Percentiles rank a stretch among this genome's conserved stretches.
Evolutionary conservation across 2,797 vertebrate genomes (phyloP).

Genomic region (Chiropotes sagulatus): DNA sequence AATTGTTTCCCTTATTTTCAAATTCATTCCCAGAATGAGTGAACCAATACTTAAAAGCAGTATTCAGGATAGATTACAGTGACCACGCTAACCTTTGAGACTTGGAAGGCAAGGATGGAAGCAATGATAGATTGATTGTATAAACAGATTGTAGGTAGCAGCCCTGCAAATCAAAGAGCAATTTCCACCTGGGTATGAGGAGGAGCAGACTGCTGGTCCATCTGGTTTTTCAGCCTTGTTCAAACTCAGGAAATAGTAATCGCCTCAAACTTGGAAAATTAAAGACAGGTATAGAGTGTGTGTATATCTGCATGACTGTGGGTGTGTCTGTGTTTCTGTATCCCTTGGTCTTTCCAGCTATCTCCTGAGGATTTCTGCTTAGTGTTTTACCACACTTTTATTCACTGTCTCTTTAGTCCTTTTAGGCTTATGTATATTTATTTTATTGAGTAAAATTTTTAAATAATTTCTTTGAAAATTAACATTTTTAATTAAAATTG

Average conservation of each 20-base stretch:
- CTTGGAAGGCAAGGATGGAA: background rate
- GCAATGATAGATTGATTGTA: too few relatives aligned
- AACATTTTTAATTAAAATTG: background rate
- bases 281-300: background rate
- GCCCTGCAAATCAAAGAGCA: background rate
- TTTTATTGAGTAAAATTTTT: constrained; percentile 22
- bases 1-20: background rate
- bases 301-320: background rate
- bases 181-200: background rate
- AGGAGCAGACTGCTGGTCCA: background rate
- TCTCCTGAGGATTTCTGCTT: background rate
- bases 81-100: background rate
- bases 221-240: background rate
- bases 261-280: background rate
- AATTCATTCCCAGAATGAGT: background rate
- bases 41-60: background rate
- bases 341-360: background rate
- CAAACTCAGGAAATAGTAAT: background rate
- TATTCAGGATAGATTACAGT: background rate
- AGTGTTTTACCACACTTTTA: background rate
- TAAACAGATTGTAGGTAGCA: background rate
- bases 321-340: background rate
- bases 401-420: constrained; percentile 1
- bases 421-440: background rate
- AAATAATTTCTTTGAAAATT: background rate